A percentile compares a stretch with the other conserved stretches of the same genome.
phyloP scores from a whole-genome alignment of 2,888 invertebrate genomes.

The Eilema griseolum region DNA sequence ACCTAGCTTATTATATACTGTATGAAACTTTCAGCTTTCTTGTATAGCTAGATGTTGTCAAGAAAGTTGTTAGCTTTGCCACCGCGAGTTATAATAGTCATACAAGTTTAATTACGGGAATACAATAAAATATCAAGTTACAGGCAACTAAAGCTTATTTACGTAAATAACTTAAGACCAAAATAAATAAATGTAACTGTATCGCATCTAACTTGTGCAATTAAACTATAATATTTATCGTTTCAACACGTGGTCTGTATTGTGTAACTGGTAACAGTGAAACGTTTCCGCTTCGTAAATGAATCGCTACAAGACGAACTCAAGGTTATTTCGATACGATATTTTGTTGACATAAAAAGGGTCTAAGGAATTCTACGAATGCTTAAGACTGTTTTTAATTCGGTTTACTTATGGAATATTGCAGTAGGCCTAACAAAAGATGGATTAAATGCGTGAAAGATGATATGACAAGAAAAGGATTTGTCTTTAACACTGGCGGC shows the following conservation, averaged over 20 bases:
- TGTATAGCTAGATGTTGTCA: background rate
- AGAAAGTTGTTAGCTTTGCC: background rate
- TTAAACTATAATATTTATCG: conserved; percentile 31
- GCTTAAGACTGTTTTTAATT: background rate
- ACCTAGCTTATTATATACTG: conserved; percentile 16
- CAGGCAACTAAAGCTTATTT: conserved; percentile 11
- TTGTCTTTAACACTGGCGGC: no score
- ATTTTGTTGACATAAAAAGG: conserved; percentile 30
- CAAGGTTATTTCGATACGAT: conserved; percentile 39
- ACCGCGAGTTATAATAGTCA: background rate
- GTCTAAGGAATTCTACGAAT: conserved; percentile 1
- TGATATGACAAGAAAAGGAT: no score
- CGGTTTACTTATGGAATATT: background rate
- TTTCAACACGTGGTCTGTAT: conserved; percentile 27
- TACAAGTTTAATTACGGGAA: background rate
- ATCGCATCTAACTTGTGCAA: conserved; percentile 25
- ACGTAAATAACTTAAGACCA: conserved; percentile 18
- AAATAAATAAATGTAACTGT: conserved; percentile 19
- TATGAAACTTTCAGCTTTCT: background rate
- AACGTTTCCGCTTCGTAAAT: conserved; percentile 35
- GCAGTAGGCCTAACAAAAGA: no score
- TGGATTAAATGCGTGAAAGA: no score
- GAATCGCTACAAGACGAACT: conserved; percentile 25
- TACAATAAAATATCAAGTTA: background rate
- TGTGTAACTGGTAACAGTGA: conserved; percentile 34